Evolutionary conservation across 2,797 vertebrate genomes (phyloP), one percentile per base, ranked within the genome.

Genomic region (Pseudochirops corinnae): DNA sequence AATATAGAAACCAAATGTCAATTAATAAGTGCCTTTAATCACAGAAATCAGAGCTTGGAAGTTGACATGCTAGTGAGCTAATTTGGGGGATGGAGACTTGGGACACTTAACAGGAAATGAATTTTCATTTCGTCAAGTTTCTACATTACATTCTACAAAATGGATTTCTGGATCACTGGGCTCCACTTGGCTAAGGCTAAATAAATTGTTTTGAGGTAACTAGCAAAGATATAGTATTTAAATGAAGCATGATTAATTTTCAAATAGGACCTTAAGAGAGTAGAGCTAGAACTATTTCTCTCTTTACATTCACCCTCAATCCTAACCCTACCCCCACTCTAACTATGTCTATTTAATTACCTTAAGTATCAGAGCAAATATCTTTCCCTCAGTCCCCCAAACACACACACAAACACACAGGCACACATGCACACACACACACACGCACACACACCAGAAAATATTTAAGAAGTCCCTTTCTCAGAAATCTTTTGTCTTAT

Each of bases 151-250:
- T 14, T 92, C 90, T 29, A 58, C 56, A 97, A 95, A 96, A 58
- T 74, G 39, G 39, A 52, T 93, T 95, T 97, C 94, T 95, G 62
- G 87, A 95, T 96, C 94, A 94, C 21, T 16, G 21, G 82, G 56
- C 58, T 97, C 93, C 94, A 94, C 39, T 96, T 95, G 97, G 95
- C 95, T 90, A 96, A 87, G 12, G 55, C 93, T 96, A 97, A 96
- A 53, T 52, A 92, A 90, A 94, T 0, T 74, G 95, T 87, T 57
- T 55, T 29, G 55, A 55, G 82, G 93, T 90, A 92, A 93, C 90
- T 87, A 52, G 4, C 87, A 93, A 82, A 97, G 93, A 94, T 82
- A n/a, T 91, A 53, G 92, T 1, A 94, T 0, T 2, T 91, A 52
- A 96, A 55, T 67, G 95, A 97, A 94, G 91, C 28, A 46, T 46